Evolutionary conservation across 1,140 invertebrate species (phyloP).

Genomic region (Panulirus ornatus): DNA sequence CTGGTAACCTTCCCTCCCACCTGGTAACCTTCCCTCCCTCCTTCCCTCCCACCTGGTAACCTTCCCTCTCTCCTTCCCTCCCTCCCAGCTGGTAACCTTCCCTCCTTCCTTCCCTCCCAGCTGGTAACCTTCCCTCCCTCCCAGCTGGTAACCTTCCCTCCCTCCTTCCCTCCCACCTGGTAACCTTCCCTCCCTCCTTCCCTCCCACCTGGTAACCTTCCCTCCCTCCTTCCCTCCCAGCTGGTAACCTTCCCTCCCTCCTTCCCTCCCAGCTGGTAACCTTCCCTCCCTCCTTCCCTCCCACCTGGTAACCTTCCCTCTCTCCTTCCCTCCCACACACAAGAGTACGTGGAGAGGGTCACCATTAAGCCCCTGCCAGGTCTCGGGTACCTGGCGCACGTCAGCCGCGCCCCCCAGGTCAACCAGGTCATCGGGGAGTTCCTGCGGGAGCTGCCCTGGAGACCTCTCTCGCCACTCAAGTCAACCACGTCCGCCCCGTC

Average conservation of each 20-base stretch:
- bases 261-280: too few species aligned
- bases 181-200: too few species aligned
- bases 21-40: too few species aligned
- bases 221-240: too few species aligned
- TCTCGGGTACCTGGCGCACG: conserved; percentile 17
- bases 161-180: too few species aligned
- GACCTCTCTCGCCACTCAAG: conserved; percentile 18
- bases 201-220: too few species aligned
- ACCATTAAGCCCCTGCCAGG: conserved; percentile 54
- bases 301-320: not conserved
- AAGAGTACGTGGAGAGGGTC: conserved; percentile 66
- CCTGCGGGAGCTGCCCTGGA: conserved; percentile 63
- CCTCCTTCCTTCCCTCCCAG: too few species aligned
- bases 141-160: too few species aligned
- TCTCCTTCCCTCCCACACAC: not conserved
- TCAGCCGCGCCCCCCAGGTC: conserved; percentile 53
- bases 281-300: too few species aligned
- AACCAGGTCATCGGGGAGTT: conserved; percentile 54
- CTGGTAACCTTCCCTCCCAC: too few species aligned
- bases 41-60: too few species aligned
- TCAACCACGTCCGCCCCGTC: not conserved
- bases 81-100: not conserved
- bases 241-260: too few species aligned
- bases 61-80: not conserved
- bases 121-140: not conserved